A percentile compares a stretch with the other conserved stretches of the same genome.
Evolutionary conservation across 2,888 invertebrate genomes (phyloP).

Genomic region (Magallana nippona): DNA sequence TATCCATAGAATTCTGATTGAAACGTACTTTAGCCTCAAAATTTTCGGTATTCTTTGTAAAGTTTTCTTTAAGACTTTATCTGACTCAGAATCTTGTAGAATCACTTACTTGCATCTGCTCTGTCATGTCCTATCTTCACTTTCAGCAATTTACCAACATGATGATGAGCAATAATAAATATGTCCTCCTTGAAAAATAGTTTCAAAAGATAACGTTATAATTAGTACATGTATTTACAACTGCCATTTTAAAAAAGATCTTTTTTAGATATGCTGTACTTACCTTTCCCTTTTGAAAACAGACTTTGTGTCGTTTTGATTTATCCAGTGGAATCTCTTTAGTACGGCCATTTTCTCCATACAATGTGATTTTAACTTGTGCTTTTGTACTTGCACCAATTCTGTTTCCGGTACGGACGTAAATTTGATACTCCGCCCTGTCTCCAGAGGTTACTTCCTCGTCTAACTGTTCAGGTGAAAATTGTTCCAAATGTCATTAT

Average conservation of each 20-base stretch:
- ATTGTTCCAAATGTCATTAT: not conserved
- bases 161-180: slow-evolving; percentile 71
- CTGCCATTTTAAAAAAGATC: too few species aligned
- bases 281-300: slow-evolving; percentile 78
- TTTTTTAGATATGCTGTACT: slow-evolving; percentile 34
- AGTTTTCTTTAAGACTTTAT: too few species aligned
- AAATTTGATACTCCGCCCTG: slow-evolving; percentile 72
- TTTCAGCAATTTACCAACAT: slow-evolving; percentile 75
- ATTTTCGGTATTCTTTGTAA: not conserved
- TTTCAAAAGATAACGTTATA: too few species aligned
- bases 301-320: slow-evolving; percentile 74
- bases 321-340: slow-evolving; percentile 71
- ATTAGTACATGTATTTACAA: too few species aligned
- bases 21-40: not conserved
- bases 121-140: slow-evolving; percentile 78
- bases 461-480: slow-evolving; percentile 62
- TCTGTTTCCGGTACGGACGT: slow-evolving; percentile 72
- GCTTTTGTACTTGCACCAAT: slow-evolving; percentile 75
- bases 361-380: slow-evolving; percentile 73
- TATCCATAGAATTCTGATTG: not conserved
- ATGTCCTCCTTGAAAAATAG: slow-evolving; percentile 73
- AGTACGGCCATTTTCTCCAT: slow-evolving; percentile 76
- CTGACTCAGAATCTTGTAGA: too few species aligned
- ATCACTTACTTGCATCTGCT: slow-evolving; percentile 73
- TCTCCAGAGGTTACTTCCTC: slow-evolving; percentile 68